Evolutionary conservation across 53 echinoderm and acorn worm species (phyloP).

Genomic region (Echinometra lucunter): DNA sequence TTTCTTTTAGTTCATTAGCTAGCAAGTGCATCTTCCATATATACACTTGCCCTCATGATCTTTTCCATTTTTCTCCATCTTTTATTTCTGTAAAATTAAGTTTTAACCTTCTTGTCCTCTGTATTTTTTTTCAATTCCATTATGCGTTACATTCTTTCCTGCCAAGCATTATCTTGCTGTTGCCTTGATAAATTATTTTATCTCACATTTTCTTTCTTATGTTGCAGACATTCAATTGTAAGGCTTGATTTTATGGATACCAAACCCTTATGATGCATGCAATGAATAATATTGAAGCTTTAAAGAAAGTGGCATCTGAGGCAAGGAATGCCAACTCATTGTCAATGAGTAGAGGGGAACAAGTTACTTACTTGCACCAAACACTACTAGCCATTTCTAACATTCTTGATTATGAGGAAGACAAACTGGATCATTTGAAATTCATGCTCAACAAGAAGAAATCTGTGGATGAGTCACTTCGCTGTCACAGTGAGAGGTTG

Average conservation of each 20-base stretch:
- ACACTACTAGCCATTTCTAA: background rate
- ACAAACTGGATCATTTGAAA: background rate
- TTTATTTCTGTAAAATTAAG: background rate
- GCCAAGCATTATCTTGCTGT: background rate
- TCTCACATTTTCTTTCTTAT: background rate
- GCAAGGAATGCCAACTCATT: background rate
- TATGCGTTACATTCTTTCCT: too few relatives aligned
- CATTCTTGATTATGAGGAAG: conserved; percentile 5
- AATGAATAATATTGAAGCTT: background rate
- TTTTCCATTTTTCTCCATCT: background rate
- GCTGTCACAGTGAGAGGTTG: background rate
- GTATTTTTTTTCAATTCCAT: background rate
- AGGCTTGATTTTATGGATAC: background rate
- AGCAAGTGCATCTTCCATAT: too few relatives aligned
- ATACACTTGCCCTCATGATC: background rate
- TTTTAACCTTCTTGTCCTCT: background rate
- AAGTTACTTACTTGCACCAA: background rate
- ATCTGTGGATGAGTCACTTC: background rate
- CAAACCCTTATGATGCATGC: background rate
- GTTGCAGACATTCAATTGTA: background rate
- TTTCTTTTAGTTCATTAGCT: too few relatives aligned
- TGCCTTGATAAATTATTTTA: background rate
- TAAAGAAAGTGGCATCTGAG: background rate
- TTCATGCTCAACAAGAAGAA: background rate
- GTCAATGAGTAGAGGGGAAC: conserved; percentile 25